phyloP scores from a whole-genome alignment of 2,113 vertebrate species.

The Oryzias celebensis region DNA sequence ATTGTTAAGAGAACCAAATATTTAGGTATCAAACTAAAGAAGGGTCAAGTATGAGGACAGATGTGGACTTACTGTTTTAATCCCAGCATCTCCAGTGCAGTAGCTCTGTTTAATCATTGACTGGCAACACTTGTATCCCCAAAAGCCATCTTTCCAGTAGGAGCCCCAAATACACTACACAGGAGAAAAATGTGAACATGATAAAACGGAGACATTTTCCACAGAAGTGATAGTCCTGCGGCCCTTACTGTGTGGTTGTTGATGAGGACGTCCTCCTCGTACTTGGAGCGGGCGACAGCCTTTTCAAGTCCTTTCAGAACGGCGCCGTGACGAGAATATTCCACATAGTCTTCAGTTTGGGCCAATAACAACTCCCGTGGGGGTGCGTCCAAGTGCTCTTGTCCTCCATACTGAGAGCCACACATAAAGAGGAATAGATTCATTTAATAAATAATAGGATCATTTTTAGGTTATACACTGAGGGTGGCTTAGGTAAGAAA shows the following conservation, averaged over 20 bases:
- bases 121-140: constrained; percentile 96
- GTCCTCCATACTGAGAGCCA: constrained; percentile 88
- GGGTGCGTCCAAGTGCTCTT: constrained; percentile 90
- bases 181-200: background rate
- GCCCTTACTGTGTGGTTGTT: constrained; percentile 90
- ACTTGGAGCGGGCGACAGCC: constrained; percentile 93
- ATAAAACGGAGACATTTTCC: background rate
- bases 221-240: background rate
- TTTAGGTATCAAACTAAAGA: background rate
- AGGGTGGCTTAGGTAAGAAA: background rate
- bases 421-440: constrained; percentile 9
- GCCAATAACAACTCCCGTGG: constrained; percentile 91
- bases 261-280: constrained; percentile 93
- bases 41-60: background rate
- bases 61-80: constrained; percentile 80
- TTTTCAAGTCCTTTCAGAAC: constrained; percentile 96
- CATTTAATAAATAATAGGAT: background rate
- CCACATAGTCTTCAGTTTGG: constrained; percentile 96
- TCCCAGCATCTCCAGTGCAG: constrained; percentile 91
- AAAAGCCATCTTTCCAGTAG: constrained; percentile 92
- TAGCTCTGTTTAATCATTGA: constrained; percentile 97
- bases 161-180: constrained; percentile 96
- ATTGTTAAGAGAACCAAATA: background rate
- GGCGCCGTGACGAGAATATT: constrained; percentile 95
- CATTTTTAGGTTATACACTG: background rate